phyloP scores from a whole-genome alignment of 2,888 invertebrate genomes.

The Deilephila porcellus region DNA sequence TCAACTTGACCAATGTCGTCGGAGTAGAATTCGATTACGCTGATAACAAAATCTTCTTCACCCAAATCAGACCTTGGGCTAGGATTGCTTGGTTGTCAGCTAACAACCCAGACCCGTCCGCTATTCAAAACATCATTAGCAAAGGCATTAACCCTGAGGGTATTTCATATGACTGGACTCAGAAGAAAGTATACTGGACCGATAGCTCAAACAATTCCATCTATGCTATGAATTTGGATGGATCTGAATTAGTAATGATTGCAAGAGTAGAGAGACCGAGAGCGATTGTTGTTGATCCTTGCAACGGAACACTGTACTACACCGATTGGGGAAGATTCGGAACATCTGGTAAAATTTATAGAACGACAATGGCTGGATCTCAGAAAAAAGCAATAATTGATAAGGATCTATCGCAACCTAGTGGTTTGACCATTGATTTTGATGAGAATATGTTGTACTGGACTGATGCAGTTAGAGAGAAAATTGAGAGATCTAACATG shows the following conservation, averaged over 20 bases:
- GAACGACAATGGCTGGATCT: slow-evolving; percentile 98
- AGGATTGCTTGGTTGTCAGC: slow-evolving; percentile 93
- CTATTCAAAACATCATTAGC: slow-evolving; percentile 88
- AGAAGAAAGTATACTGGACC: slow-evolving; percentile 98
- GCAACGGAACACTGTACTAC: slow-evolving; percentile 97
- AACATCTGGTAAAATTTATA: slow-evolving; percentile 96
- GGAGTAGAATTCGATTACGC: slow-evolving; percentile 98
- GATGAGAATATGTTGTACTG: slow-evolving; percentile 97
- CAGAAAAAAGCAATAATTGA: slow-evolving; percentile 94
- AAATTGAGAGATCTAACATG: slow-evolving; percentile 96
- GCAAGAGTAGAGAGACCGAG: slow-evolving; percentile 96
- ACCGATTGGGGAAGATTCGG: slow-evolving; percentile 98
- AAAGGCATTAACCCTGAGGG: slow-evolving; percentile 96
- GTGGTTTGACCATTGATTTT: slow-evolving; percentile 97
- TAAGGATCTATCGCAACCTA: slow-evolving; percentile 96
- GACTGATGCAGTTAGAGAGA: slow-evolving; percentile 98
- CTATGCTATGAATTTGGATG: slow-evolving; percentile 97
- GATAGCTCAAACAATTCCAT: slow-evolving; percentile 97
- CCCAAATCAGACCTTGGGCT: slow-evolving; percentile 96
- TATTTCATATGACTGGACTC: slow-evolving; percentile 98
- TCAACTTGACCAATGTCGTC: slow-evolving; percentile 95
- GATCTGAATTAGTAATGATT: slow-evolving; percentile 94
- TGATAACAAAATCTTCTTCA: slow-evolving; percentile 94
- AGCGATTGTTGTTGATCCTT: slow-evolving; percentile 98
- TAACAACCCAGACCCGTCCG: slow-evolving; percentile 86